Evolutionary conservation across 2,113 vertebrate species (phyloP), one percentile per base, ranked within the genome.

Genomic region (Columba janthina): DNA sequence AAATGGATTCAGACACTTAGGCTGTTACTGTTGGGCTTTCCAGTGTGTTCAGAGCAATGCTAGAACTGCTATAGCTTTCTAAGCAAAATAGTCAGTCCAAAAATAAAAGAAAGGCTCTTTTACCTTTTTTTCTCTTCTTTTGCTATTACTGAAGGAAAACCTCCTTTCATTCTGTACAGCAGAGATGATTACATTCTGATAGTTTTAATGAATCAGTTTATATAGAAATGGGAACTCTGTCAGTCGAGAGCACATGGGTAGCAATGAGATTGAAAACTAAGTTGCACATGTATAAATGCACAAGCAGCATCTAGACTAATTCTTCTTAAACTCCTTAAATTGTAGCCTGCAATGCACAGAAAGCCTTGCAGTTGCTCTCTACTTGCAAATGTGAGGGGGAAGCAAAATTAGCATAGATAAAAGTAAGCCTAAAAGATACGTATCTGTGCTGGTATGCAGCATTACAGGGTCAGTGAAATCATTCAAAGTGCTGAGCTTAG

Each of bases 331-430:
- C 51, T 94, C 85, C 69, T 83, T 54, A 69, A 94, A 86, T 44
- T 16, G 16, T 34, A 91, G 57, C 54, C 50, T 78, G 56, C 5
- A 15, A 76, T 80, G 62, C 77, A 88, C 58, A 85, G 93, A 77
- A 95, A 94, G 74, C 78, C 12, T 90, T 91, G 85, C 51, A 56
- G 81, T 66, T 89, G 74, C 66, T 94, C 75, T 71, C 61, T 81
- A 53, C 70, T 88, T 81, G 84, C 53, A 73, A 96, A 90, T 46
- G 67, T 85, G 91, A 93, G 94, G 88, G 89, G 91, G 91, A 94
- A 89, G 74, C 31, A 72, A 77, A 91, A 88, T 91, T 95, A 88
- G 81, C 85, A 67, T 80, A 88, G 88, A 88, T 90, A 93, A 93
- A 96, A 93, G 72, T 69, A 80, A 95, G 56, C 66, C 51, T 62